Percentiles rank a stretch among this genome's conserved stretches.
These are phyloP conservation scores for Cosmia trapezina DNA, from an alignment of 2,888 invertebrate genomes.

Conservation along the genomic window DNA sequence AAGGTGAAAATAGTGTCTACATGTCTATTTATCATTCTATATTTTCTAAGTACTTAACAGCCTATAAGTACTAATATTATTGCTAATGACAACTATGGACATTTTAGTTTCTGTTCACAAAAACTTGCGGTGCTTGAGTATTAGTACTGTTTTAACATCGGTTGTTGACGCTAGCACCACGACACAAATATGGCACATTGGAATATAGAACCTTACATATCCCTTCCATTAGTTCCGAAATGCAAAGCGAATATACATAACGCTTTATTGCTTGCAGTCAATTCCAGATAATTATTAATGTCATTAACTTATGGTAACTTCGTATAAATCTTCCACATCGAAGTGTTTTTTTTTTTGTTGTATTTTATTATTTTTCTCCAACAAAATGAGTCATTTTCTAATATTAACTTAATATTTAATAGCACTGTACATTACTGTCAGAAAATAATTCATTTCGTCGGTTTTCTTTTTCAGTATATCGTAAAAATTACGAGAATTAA, in stretches of 20 bases:
- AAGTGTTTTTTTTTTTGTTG: slow-evolving; percentile 54
- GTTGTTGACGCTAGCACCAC: slow-evolving; percentile 76
- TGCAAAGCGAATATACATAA: slow-evolving; percentile 70
- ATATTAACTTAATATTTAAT: slow-evolving; percentile 57
- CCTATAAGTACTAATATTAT: slow-evolving; percentile 78
- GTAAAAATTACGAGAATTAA: slow-evolving; percentile 62
- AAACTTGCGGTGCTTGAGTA: slow-evolving; percentile 64
- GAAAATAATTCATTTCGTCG: slow-evolving; percentile 66
- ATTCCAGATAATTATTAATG: slow-evolving; percentile 72
- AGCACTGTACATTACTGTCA: slow-evolving; percentile 65
- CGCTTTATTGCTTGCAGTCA: slow-evolving; percentile 80
- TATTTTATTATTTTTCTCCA: slow-evolving; percentile 47
- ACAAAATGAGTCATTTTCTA: slow-evolving; percentile 61
- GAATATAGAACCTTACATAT: slow-evolving; percentile 71
- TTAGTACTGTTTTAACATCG: slow-evolving; percentile 61
- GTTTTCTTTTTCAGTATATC: slow-evolving; percentile 49
- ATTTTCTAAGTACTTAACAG: slow-evolving; percentile 74
- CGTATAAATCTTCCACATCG: slow-evolving; percentile 56
- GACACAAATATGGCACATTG: slow-evolving; percentile 80
- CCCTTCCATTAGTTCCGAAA: slow-evolving; percentile 68
- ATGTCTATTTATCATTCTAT: slow-evolving; percentile 47
- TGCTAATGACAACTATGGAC: slow-evolving; percentile 72
- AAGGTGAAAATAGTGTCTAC: slow-evolving; percentile 53
- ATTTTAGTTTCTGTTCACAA: slow-evolving; percentile 56
- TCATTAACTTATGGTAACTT: slow-evolving; percentile 70